Percentiles rank a stretch among this genome's conserved stretches.
Conservation (phyloP, 2,888 invertebrate species). For the Tinea trinotella region DNA sequence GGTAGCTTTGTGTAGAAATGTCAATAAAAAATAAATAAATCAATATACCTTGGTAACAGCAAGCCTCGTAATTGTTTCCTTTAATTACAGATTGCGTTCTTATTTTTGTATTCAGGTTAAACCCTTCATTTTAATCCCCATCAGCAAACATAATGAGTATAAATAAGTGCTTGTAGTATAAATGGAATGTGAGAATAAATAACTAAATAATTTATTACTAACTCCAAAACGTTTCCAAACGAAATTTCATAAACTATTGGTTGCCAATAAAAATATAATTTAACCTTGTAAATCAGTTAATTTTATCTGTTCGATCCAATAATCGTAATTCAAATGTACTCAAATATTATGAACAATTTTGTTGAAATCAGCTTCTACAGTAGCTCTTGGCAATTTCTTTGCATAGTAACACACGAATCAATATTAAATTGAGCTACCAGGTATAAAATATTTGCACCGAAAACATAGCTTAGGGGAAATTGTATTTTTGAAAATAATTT, state of each 20-base stretch:
- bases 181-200: no score
- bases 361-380: slow-evolving; percentile 14
- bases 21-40: no score
- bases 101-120: no score
- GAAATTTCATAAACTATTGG: not conserved
- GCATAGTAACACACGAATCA: slow-evolving; percentile 7
- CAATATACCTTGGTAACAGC: no score
- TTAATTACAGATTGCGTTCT: no score
- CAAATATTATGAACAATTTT: not conserved
- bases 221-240: no score
- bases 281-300: slow-evolving; percentile 12
- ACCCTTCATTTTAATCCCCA: no score
- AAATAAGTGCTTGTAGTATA: no score
- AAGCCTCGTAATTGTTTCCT: no score
- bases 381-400: slow-evolving; percentile 13
- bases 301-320: slow-evolving; percentile 1
- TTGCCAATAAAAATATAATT: slow-evolving; percentile 12
- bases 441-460: slow-evolving; percentile 9
- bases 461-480: slow-evolving; percentile 6
- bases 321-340: slow-evolving; percentile 7
- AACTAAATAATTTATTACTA: no score
- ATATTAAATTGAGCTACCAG: slow-evolving; percentile 2
- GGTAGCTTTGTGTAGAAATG: no score
- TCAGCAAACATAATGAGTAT: no score
- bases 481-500: slow-evolving; percentile 15